Evolutionary conservation across 2,888 invertebrate genomes (phyloP).

Genomic region (Pseudococcus jackbeardsleyi): DNA sequence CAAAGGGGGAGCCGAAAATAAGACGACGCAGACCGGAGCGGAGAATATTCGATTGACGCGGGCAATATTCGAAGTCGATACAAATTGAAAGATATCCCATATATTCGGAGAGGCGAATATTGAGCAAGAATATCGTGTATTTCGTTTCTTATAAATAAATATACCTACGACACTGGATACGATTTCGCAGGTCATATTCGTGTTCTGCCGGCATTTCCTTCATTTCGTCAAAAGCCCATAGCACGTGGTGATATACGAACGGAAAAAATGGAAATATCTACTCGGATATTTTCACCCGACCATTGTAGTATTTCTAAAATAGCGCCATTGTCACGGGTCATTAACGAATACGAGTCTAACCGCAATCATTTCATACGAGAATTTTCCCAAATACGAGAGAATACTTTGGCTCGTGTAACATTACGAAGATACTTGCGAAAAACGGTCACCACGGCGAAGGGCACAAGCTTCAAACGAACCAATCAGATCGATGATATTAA

Average conservation of each 20-base stretch:
- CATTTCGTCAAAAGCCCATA: not conserved
- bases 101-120: not conserved
- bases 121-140: not conserved
- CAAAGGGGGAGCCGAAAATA: not conserved
- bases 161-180: not conserved
- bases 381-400: not conserved
- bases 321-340: not conserved
- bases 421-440: not conserved
- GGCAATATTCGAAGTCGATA: not conserved
- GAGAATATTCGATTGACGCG: not conserved
- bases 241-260: not conserved
- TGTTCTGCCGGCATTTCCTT: not conserved
- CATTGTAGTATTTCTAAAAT: not conserved
- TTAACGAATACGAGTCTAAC: not conserved
- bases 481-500: slow-evolving; percentile 10
- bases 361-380: not conserved
- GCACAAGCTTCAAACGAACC: not conserved
- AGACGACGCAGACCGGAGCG: not conserved
- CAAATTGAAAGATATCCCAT: not conserved
- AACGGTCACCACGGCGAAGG: not conserved
- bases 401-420: not conserved
- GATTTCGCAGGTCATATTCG: not conserved
- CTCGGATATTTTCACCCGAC: not conserved
- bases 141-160: not conserved
- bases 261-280: not conserved